phyloP scores from a whole-genome alignment of 2,797 vertebrate genomes.

The Centropyge bicolor region DNA sequence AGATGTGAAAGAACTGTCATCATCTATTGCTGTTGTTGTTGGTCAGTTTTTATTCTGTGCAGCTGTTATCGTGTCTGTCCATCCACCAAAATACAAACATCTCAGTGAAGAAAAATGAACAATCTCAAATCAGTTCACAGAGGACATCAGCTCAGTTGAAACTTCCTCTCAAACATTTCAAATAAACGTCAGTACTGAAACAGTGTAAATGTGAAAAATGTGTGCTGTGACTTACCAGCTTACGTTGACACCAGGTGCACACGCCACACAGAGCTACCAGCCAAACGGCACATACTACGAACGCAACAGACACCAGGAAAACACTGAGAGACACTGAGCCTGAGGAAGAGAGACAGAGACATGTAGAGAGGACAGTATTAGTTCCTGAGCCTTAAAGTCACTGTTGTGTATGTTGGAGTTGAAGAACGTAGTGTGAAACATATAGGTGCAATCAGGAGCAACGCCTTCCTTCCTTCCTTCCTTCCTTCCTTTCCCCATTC shows the following conservation, averaged over 20 bases:
- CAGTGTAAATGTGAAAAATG: constrained; percentile 13
- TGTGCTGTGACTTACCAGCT: constrained; percentile 90
- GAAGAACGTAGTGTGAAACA: constrained; percentile 2
- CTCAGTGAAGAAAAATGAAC: background rate
- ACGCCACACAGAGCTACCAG: constrained; percentile 96
- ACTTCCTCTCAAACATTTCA: background rate
- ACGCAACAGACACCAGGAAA: constrained; percentile 94
- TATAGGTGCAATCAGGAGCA: constrained; percentile 30
- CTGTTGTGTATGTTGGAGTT: background rate
- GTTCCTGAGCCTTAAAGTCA: constrained; percentile 12
- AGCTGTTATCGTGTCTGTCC: background rate
- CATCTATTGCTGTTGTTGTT: too few species aligned
- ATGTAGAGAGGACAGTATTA: constrained; percentile 58
- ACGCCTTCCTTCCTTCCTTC: constrained; percentile 31
- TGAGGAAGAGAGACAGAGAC: constrained; percentile 76
- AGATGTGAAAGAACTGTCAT: background rate
- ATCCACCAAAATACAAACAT: background rate
- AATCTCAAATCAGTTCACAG: too few species aligned
- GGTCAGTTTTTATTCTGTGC: background rate
- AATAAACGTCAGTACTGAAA: background rate
- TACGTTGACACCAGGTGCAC: constrained; percentile 99
- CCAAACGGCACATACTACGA: constrained; percentile 94
- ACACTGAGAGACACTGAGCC: constrained; percentile 95
- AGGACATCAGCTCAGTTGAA: background rate
- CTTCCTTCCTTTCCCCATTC: constrained; percentile 49